Evolutionary conservation across 2,797 vertebrate species (phyloP).

Genomic region (Fistularia tabacaria): DNA sequence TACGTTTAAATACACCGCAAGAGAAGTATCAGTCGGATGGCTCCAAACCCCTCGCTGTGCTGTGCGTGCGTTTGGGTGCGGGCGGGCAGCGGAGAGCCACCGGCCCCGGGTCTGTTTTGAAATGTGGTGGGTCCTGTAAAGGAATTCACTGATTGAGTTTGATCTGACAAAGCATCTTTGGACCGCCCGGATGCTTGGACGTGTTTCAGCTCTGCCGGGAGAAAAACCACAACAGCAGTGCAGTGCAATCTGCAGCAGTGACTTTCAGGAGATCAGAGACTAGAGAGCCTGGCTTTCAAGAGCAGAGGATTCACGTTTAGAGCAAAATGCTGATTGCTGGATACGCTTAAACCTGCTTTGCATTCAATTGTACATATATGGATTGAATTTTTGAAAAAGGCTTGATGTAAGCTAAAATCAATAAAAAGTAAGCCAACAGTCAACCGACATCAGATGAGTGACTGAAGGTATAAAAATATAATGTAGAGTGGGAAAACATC

Average conservation of each 20-base stretch:
- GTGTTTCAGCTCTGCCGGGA: conserved; percentile 73
- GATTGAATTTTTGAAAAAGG: too few relatives aligned
- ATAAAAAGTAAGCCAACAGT: too few relatives aligned
- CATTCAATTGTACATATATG: too few relatives aligned
- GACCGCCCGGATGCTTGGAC: conserved; percentile 79
- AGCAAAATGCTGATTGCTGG: too few relatives aligned
- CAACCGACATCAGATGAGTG: too few relatives aligned
- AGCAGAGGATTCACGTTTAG: too few relatives aligned
- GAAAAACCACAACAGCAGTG: conserved; percentile 67
- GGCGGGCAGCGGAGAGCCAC: conserved; percentile 55
- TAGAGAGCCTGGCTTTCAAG: too few relatives aligned
- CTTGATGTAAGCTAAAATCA: too few relatives aligned
- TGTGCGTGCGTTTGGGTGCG: conserved; percentile 56
- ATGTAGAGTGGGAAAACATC: too few relatives aligned
- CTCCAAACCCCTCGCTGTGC: conserved; percentile 9
- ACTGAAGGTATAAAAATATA: too few relatives aligned
- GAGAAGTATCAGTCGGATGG: too few relatives aligned
- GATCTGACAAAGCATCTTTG: conserved; percentile 80
- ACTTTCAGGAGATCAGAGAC: conserved; percentile 20
- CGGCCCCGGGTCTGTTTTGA: conserved; percentile 71
- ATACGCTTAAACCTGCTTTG: conserved; percentile 10
- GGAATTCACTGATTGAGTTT: conserved; percentile 81
- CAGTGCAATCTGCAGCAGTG: conserved; percentile 53
- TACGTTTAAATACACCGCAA: too few relatives aligned
- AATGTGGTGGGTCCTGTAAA: conserved; percentile 76